Evolutionary conservation across 1,140 invertebrate genomes (phyloP).

Genomic region (Drosophila chauvacae): DNA sequence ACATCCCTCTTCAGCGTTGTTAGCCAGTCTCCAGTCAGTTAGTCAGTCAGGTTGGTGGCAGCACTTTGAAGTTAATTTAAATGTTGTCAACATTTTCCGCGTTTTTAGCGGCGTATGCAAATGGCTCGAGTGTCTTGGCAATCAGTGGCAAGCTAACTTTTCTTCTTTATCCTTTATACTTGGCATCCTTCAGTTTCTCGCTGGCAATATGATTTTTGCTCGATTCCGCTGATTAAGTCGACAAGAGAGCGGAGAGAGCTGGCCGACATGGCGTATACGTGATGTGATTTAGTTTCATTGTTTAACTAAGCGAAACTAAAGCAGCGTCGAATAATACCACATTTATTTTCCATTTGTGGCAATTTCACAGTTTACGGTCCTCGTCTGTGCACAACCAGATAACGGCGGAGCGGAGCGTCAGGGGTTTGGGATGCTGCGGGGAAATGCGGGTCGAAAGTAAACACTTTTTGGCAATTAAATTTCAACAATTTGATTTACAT

Average conservation of each 20-base stretch:
- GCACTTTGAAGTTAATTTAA: conserved; percentile 84
- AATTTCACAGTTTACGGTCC: conserved; percentile 15
- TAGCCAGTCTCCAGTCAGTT: conserved; percentile 25
- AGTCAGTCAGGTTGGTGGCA: conserved; percentile 54
- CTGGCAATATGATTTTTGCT: conserved; percentile 46
- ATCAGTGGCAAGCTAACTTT: conserved; percentile 52
- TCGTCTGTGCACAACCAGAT: conserved; percentile 26
- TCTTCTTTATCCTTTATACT: conserved; percentile 21
- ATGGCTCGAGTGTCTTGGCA: conserved; percentile 67
- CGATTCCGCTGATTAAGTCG: conserved; percentile 47
- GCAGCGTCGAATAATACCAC: conserved; percentile 47
- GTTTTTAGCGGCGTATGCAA: conserved; percentile 76
- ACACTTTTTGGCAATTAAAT: conserved; percentile 78
- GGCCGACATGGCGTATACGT: conserved; percentile 58
- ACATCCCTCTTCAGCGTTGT: conserved; percentile 17
- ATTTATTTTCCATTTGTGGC: conserved; percentile 54
- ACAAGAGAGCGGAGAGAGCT: conserved; percentile 1
- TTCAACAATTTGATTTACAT: conserved; percentile 68
- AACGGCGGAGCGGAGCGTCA: background rate
- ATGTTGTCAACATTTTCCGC: conserved; percentile 78
- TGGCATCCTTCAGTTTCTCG: conserved; percentile 4
- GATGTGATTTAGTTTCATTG: conserved; percentile 68
- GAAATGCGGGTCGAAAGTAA: conserved; percentile 52
- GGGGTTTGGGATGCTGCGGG: background rate
- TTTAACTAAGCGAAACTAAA: conserved; percentile 57